Base-by-base conservation (phyloP, 2,113 vertebrate genomes). In the Amazona guildingii region DNA sequence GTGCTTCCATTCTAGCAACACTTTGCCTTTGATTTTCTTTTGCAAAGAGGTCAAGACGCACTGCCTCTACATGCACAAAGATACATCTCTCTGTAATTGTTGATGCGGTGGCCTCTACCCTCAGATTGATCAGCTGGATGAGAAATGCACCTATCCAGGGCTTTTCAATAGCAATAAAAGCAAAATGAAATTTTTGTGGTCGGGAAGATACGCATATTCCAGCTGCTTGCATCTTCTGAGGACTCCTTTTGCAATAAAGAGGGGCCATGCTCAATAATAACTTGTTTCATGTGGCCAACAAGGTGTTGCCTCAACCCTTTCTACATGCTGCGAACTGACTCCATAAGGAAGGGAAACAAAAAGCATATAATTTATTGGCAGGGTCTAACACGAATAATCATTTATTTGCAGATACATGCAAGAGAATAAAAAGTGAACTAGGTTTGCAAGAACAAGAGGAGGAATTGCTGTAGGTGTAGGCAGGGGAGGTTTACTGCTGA, bases 141-240 rank as follows among this genome's bases (percentile, higher is more conserved):
- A 94, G 73, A 91, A 85, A 92, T 72, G 49, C 77, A 89, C 29
- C 80, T 91, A 69, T 62, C 28, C 39, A 27, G 63, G 27, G 77
- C 66, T 89, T 93, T 90, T 82, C 77, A 66, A 75, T 57, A 81
- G 66, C 64, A 93, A 83, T 78, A 93, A 94, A 95, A 93, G 84
- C 61, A 73, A 90, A 94, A 86, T 44, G n/a, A 94, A 75, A 25
- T 84, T 88, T 96, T 94, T 88, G 66, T 18, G 49, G 35, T 78
- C 52, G 24, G n/a, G 61, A 93, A 94, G 91, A 73, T 88, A 89
- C 52, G 37, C 81, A 54, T 88, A 95, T 87, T 82, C 86, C 92
- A 95, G 86, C 80, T 95, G 41, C 86, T 88, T 44, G 74, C 77
- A 43, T 89, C 88, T 92, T 95, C 76, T 59, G 64, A 82, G 81